Evolutionary conservation across 2,797 vertebrate species (phyloP), one percentile per base, ranked within the genome.

Genomic region (Schizopygopsis malacanthus): DNA sequence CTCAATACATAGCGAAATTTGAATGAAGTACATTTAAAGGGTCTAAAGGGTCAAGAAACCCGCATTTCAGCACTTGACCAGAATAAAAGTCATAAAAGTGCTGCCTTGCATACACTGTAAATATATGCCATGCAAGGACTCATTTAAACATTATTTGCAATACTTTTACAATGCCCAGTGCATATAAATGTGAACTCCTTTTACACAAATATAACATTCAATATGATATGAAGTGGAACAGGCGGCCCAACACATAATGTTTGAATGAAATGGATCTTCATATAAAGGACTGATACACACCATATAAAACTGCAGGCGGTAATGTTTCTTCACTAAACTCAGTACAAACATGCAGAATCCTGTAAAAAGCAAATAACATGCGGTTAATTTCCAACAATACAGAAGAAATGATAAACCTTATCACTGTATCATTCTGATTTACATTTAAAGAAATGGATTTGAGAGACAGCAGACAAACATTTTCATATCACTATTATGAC

Each of bases 341-440:
- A 99, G 96, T 88, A 99, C 98, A 98, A 99, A 99, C 97, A 99
- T 97, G 97, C 98, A 99, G 97, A 99, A 99, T 95, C 98, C 98
- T 99, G 96, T 91, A 95, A 96, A 94, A 92, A 95, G 94, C 87
- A 94, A 92, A 96, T 92, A 94, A 95, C 92, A 95, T 91, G 91
- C 89, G 50, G 86, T 96, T 93, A 96, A 92, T 91, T 88, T 80
- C n/a, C 50, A 73, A 50, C 52, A 79, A 80, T 56, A 70, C 43
- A 18, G 22, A 75, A 39, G 7, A 81, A 72, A 80, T 59, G 11
- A 70, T 25, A 6, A 54, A 54, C 7, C 47, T 25, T n/a, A 76
- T 41, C 43, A 83, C 18, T 69, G 33, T 69, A 69, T 39, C 33
- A 67, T 20, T 37, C 28, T 67, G 65, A 4, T 67, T 37, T 67